Percentiles rank a stretch among this genome's conserved stretches.
These are phyloP conservation scores for Gastrophryne carolinensis DNA, from an alignment of 2,797 vertebrate genomes.

Conservation along the genomic window DNA sequence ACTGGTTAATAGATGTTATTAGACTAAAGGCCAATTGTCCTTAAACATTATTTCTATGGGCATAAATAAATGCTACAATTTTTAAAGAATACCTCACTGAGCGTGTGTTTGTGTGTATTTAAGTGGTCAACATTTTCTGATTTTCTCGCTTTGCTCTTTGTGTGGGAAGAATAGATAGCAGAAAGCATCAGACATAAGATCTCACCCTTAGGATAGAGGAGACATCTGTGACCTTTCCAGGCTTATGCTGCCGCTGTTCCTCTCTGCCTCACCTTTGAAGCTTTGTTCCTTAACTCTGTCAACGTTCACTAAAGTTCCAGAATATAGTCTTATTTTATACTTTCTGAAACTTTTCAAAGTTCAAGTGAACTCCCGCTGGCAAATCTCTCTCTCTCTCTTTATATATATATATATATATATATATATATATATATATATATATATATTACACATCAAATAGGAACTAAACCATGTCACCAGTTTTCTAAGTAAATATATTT, in stretches of 20 bases:
- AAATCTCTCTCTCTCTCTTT: not conserved
- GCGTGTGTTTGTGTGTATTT: not conserved
- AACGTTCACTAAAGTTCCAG: not conserved
- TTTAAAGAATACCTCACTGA: not conserved
- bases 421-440: not conserved
- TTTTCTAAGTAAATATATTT: too few relatives aligned
- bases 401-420: not conserved
- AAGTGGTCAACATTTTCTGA: not conserved
- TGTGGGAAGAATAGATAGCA: constrained; percentile 1
- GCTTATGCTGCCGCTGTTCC: not conserved
- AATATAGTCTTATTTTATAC: not conserved
- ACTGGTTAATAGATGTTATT: too few relatives aligned
- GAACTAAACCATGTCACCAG: too few relatives aligned
- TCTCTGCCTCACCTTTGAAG: constrained; percentile 25
- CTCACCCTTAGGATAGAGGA: not conserved
- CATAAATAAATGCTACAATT: too few relatives aligned
- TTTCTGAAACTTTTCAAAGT: not conserved
- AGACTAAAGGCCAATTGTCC: too few relatives aligned
- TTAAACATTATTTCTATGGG: too few relatives aligned
- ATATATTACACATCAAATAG: too few relatives aligned
- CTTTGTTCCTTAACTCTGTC: constrained; percentile 19
- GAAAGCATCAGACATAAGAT: not conserved
- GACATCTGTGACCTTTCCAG: constrained; percentile 29
- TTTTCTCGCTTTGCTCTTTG: constrained; percentile 5
- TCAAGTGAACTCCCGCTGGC: not conserved